Base-by-base conservation (phyloP, 2,797 vertebrate genomes). In the Enteromius anoplus region DNA sequence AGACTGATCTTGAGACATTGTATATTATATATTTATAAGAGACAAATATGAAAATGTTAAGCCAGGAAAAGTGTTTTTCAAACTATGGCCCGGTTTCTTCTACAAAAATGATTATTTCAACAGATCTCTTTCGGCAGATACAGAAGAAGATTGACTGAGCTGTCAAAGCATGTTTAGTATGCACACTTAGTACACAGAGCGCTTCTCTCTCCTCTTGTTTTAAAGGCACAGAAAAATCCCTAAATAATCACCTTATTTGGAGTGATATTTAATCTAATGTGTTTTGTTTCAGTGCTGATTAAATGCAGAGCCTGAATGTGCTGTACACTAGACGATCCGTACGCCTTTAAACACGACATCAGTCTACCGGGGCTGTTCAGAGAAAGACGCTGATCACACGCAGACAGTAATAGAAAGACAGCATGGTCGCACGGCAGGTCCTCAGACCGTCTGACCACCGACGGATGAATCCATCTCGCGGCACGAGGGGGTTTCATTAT, bases 381-480 rank as follows among this genome's bases (percentile, higher is more conserved):
- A 68, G 21, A 55, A 5, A 45, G 51, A 49, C 5, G 26, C 49
- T n/a, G 64, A 42, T 62, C 14, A 70, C 29, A 4, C 2, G 11
- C 21, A 64, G 75, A 85, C 71, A 34, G 80, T 84, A 86, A 72
- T 5, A 73, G 55, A 82, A 21, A 70, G 64, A 42, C 66, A 81
- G 29, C 21, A 4, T 60, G 47, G 40, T 65, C 66, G n/a, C 42
- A 19, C 72, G n/a, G 65, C 70, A 84, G 40, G 47, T 69, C 47
- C 45, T 40, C 75, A 58, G n/a, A 68, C 83, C 12, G 60, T 53
- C 64, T 58, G 66, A 71, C 78, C 65, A 60, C 60, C 71, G 69
- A n/a, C 32, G 78, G 87, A 75, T 78, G 49, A 83, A 78, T 83
- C 87, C 83, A 88, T 86, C 66, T 40, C 37, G 29, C 37, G 12